Evolutionary conservation across 2,888 invertebrate genomes (phyloP).

Genomic region (Carpatolechia fugitivella): DNA sequence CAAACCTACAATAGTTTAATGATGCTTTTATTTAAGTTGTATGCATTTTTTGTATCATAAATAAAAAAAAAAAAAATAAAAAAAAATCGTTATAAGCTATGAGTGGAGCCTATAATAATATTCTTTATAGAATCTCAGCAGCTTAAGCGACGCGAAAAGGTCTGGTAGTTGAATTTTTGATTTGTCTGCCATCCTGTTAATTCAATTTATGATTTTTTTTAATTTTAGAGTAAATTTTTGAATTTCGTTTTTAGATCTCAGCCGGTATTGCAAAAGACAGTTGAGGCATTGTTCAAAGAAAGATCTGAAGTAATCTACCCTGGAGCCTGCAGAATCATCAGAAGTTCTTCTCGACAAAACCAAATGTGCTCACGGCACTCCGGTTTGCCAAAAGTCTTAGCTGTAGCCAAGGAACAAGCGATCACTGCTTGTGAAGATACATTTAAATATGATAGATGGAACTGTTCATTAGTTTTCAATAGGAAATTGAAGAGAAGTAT

Average conservation of each 20-base stretch:
- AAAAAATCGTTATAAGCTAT: too few relatives aligned
- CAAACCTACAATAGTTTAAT: too few relatives aligned
- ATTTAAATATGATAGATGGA: slow-evolving; percentile 85
- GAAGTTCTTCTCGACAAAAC: slow-evolving; percentile 79
- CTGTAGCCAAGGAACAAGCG: slow-evolving; percentile 79
- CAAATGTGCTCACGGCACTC: slow-evolving; percentile 81
- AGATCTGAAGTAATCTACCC: slow-evolving; percentile 54
- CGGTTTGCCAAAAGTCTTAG: slow-evolving; percentile 73
- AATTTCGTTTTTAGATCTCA: slow-evolving; percentile 67
- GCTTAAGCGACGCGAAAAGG: too few relatives aligned
- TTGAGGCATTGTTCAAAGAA: slow-evolving; percentile 59
- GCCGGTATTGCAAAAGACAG: slow-evolving; percentile 61
- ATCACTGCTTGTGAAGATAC: slow-evolving; percentile 81
- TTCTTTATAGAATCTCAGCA: too few relatives aligned
- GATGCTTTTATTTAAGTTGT: too few relatives aligned
- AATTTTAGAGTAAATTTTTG: too few relatives aligned
- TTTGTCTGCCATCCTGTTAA: neutral
- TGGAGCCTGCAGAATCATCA: slow-evolving; percentile 79
- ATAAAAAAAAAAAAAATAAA: too few relatives aligned
- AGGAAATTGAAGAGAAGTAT: slow-evolving; percentile 71
- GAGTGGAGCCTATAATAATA: too few relatives aligned
- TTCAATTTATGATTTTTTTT: neutral
- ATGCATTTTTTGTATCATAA: too few relatives aligned
- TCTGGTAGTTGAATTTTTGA: neutral
- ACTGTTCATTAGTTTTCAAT: slow-evolving; percentile 81